A percentile compares a stretch with the other conserved stretches of the same genome.
phyloP scores from a whole-genome alignment of 2,797 vertebrate species.

The Siniperca undulata region DNA sequence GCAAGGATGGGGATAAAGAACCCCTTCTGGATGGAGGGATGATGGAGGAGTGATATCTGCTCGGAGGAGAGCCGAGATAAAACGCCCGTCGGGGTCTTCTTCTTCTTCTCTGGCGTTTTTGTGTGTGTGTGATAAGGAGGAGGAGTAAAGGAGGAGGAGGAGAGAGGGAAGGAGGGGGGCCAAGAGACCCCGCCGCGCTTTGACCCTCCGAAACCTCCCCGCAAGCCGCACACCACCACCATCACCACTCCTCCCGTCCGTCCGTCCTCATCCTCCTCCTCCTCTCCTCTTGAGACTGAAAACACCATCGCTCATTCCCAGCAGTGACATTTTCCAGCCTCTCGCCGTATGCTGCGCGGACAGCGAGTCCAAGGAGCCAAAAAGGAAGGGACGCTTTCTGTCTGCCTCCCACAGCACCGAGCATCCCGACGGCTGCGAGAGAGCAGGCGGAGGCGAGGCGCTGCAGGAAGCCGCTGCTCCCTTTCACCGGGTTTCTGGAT shows the following conservation, averaged over 20 bases:
- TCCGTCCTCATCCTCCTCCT: constrained; percentile 52
- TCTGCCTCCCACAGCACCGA: constrained; percentile 61
- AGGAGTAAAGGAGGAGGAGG: constrained; percentile 58
- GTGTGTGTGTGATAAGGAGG: constrained; percentile 74
- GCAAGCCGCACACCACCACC: constrained; percentile 64
- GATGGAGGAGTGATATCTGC: constrained; percentile 51
- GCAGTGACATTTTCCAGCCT: constrained; percentile 81
- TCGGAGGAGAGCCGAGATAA: constrained; percentile 49
- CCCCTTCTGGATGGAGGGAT: constrained; percentile 10
- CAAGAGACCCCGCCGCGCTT: constrained; percentile 86
- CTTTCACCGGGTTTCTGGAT: constrained; percentile 54
- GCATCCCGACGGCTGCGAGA: constrained; percentile 69
- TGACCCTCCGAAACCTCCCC: constrained; percentile 87
- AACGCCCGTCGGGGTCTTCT: constrained; percentile 61
- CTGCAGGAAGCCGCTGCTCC: constrained; percentile 70
- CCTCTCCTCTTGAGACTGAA: constrained; percentile 67
- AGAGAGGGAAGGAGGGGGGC: constrained; percentile 54
- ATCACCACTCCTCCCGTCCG: constrained; percentile 46
- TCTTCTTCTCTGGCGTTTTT: constrained; percentile 75
- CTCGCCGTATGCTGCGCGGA: constrained; percentile 83
- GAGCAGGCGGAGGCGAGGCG: constrained; percentile 69
- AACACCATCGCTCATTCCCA: constrained; percentile 81
- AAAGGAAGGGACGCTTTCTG: constrained; percentile 61
- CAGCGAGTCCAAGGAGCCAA: constrained; percentile 79
- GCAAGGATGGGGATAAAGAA: constrained; percentile 6